Base-by-base conservation (phyloP, 2,113 vertebrate species). In the Microtus pennsylvanicus region DNA sequence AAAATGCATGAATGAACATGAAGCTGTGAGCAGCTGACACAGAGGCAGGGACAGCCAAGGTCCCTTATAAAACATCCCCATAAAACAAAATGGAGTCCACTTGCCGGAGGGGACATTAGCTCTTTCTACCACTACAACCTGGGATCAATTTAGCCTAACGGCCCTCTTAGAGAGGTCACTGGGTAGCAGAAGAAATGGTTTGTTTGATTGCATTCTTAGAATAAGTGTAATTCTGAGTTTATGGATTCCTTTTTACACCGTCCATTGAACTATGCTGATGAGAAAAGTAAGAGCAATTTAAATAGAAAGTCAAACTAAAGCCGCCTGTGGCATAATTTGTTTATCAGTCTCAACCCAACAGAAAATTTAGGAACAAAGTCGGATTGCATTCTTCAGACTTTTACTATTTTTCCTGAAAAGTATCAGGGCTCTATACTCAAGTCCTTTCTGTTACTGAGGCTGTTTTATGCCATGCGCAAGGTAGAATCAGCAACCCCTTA, bases 121-220 rank as follows among this genome's bases (percentile, higher is more conserved):
- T 95, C 30, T 93, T 76, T 87, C 95, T 22, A 12, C 81, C 12
- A 72, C 35, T 86, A 50, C 90, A 69, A 93, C 24, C 45, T 89
- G 72, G 33, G 35, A 78, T 78, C 82, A 89, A 92, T 96, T 80
- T 87, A 65, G 93, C 52, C 82, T 96, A 28, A 12, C 13, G 22
- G 61, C 75, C 35, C 67, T 89, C 47, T 94, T 97, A 89, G 89
- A 96, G 89, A 89, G 38, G 74, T 95, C 63, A 75, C 65, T 77
- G 52, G 77, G 69, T 90, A 47, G 63, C 42, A 47, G 5, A 96
- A 94, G 85, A 95, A 90, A 89, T 8, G 47, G 30, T 95, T 67
- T 61, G 74, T 91, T 94, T 93, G 72, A 72, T 35, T 35, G 42
- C 10, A 91, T 88, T 81, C 14, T 55, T 86, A 91, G 47, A 88